Conservation (phyloP, 2,797 vertebrate species). For the Fistularia tabacaria region DNA sequence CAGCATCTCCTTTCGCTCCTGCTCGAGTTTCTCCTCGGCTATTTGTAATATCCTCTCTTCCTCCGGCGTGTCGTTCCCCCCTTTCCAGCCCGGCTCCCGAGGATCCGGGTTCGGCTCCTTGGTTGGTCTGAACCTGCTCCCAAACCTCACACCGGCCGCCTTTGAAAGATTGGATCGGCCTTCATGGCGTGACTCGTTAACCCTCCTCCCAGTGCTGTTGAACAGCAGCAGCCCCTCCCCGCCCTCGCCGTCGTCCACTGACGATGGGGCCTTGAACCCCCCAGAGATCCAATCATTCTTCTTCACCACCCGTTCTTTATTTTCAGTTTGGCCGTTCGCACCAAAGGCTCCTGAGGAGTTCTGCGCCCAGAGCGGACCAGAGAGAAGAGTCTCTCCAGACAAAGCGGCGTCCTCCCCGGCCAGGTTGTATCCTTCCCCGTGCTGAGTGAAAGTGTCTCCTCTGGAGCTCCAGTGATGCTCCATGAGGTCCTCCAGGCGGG, state of each 20-base stretch:
- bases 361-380: slow-evolving; percentile 54
- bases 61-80: slow-evolving; percentile 64
- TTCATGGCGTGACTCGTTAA: slow-evolving; percentile 20
- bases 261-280: slow-evolving; percentile 37
- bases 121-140: slow-evolving; percentile 42
- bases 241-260: slow-evolving; percentile 19
- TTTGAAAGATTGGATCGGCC: slow-evolving; percentile 41
- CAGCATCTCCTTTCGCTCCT: slow-evolving; percentile 67
- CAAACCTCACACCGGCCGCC: slow-evolving; percentile 18
- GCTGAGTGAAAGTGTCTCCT: slow-evolving; percentile 61
- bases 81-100: slow-evolving; percentile 20
- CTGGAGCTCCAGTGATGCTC: slow-evolving; percentile 65
- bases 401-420: slow-evolving; percentile 28
- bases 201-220: slow-evolving; percentile 39
- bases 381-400: slow-evolving; percentile 32
- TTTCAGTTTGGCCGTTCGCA: slow-evolving; percentile 27
- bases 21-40: slow-evolving; percentile 59
- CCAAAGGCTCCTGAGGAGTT: slow-evolving; percentile 51
- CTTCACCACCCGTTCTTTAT: slow-evolving; percentile 14
- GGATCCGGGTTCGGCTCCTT: slow-evolving; percentile 67
- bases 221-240: slow-evolving; percentile 17
- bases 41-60: slow-evolving; percentile 44
- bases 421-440: slow-evolving; percentile 51
- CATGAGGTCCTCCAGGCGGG: slow-evolving; percentile 68
- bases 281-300: slow-evolving; percentile 13